Conservation (phyloP, 1,140 invertebrate genomes). For the Lamellibrachia luymesi region DNA sequence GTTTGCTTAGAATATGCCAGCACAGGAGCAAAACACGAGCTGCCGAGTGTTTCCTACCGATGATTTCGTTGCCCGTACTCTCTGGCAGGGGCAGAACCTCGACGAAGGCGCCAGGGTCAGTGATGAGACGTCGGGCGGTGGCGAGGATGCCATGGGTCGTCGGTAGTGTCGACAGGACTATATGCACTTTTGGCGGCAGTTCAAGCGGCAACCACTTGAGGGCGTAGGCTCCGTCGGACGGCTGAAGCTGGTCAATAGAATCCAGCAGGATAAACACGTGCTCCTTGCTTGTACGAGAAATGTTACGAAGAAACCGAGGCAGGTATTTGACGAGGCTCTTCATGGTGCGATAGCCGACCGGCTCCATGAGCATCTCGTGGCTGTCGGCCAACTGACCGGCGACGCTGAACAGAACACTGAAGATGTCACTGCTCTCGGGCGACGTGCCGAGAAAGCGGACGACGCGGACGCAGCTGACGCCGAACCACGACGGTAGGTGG, state of each 20-base stretch:
- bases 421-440: conserved; percentile 34
- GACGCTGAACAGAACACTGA: conserved; percentile 37
- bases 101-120: background rate
- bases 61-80: background rate
- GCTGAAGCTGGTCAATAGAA: conserved; percentile 17
- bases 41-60: background rate
- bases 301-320: background rate
- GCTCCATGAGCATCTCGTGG: conserved; percentile 34
- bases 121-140: background rate
- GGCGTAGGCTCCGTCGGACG: conserved; percentile 8
- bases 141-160: background rate
- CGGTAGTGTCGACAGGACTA: conserved; percentile 17
- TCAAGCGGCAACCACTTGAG: conserved; percentile 16
- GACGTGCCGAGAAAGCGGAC: conserved; percentile 46
- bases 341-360: conserved; percentile 36
- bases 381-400: conserved; percentile 40
- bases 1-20: too few relatives aligned
- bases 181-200: background rate
- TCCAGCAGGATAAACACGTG: conserved; percentile 22
- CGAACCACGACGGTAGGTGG: conserved; percentile 34
- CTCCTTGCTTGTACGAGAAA: conserved; percentile 6
- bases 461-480: conserved; percentile 31
- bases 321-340: conserved; percentile 33
- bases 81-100: background rate
- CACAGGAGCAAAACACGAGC: too few relatives aligned